phyloP scores from a whole-genome alignment of 1,140 invertebrate genomes.

The Drosophila varians region DNA sequence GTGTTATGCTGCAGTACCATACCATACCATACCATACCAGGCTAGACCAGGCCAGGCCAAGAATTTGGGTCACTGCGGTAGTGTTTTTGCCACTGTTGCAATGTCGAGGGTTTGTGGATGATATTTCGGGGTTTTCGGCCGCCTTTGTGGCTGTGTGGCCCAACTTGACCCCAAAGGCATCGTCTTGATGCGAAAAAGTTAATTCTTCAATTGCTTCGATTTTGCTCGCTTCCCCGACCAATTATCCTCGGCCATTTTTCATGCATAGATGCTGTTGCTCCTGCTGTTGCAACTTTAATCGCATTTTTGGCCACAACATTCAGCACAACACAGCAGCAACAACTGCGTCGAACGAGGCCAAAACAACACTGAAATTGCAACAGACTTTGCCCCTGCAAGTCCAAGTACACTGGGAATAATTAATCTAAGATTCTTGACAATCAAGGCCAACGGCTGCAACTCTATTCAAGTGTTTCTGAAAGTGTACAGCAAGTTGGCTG shows the following conservation, averaged over 20 bases:
- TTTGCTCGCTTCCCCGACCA: slow-evolving; percentile 10
- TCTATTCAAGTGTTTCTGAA: no score
- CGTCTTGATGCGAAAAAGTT: background rate
- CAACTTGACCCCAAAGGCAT: background rate
- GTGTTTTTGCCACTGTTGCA: slow-evolving; percentile 67
- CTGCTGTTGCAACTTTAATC: slow-evolving; percentile 30
- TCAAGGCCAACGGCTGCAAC: no score
- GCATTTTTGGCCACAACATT: slow-evolving; percentile 38
- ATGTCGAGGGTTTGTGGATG: slow-evolving; percentile 21
- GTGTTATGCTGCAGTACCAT: slow-evolving; percentile 21
- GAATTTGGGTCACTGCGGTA: slow-evolving; percentile 79
- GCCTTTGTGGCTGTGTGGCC: no score
- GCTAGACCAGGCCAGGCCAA: slow-evolving; percentile 7
- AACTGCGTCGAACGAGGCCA: slow-evolving; percentile 9
- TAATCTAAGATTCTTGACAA: background rate
- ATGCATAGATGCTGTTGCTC: slow-evolving; percentile 15
- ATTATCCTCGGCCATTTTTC: slow-evolving; percentile 37
- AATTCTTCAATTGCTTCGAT: slow-evolving; percentile 37
- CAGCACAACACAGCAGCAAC: no score
- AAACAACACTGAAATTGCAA: slow-evolving; percentile 3
- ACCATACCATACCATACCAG: no score
- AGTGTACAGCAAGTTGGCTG: slow-evolving; percentile 3
- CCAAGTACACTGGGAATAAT: background rate
- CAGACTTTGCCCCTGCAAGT: background rate
- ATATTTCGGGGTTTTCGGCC: slow-evolving; percentile 17